A percentile compares a stretch with the other conserved stretches of the same genome.
Conservation (phyloP, 1,140 invertebrate species). For the Temnothorax longispinosus region DNA sequence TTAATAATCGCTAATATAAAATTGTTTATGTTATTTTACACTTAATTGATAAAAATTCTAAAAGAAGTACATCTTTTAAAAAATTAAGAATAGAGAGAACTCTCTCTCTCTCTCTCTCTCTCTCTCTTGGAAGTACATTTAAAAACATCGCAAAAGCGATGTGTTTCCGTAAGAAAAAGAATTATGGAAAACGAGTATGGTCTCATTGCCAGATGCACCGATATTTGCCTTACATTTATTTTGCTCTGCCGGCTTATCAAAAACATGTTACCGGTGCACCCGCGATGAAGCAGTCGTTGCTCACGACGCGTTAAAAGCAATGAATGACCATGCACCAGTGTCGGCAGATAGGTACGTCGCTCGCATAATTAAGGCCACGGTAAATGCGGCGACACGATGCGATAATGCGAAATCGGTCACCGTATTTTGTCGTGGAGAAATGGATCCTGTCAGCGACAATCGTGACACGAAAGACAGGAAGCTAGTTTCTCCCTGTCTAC, state of each 20-base stretch:
- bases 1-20: background rate
- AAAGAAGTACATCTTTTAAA: background rate
- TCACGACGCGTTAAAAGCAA: constrained; percentile 64
- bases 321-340: constrained; percentile 65
- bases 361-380: constrained; percentile 75
- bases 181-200: background rate
- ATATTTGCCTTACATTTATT: constrained; percentile 34
- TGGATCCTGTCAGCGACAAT: constrained; percentile 48
- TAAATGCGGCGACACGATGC: constrained; percentile 70
- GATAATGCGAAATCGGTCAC: constrained; percentile 75
- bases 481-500: background rate
- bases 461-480: constrained; percentile 37
- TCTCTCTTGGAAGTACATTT: background rate
- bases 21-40: background rate
- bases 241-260: constrained; percentile 49
- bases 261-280: background rate
- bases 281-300: constrained; percentile 18
- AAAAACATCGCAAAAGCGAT: background rate
- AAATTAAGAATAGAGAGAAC: background rate
- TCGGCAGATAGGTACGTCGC: constrained; percentile 53
- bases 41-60: background rate
- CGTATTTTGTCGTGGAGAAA: constrained; percentile 72
- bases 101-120: too few relatives aligned
- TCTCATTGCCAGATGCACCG: background rate
- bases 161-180: background rate